Conservation (phyloP, 2,888 invertebrate genomes). For the Anodontia alba region DNA sequence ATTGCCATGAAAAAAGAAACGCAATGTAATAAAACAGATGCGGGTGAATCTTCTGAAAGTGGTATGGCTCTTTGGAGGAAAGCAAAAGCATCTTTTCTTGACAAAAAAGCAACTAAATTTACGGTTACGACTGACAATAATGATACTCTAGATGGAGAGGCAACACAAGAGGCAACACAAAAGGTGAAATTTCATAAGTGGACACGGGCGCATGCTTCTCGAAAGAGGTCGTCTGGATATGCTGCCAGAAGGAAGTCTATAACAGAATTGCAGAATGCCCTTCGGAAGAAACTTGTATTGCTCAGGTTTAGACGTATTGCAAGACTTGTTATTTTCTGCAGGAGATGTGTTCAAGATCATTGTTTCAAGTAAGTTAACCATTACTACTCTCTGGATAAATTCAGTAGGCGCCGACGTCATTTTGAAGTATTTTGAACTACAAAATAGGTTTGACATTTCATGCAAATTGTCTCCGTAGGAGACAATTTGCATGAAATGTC, state of each 20-base stretch:
- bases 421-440: too few relatives aligned
- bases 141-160: not conserved
- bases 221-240: not conserved
- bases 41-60: constrained; percentile 19
- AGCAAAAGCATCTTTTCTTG: not conserved
- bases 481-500: too few relatives aligned
- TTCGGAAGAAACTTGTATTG: constrained; percentile 33
- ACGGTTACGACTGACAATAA: not conserved
- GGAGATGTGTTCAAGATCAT: constrained; percentile 58
- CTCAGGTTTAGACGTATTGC: constrained; percentile 48
- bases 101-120: not conserved
- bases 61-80: constrained; percentile 24
- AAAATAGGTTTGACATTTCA: too few relatives aligned
- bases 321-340: constrained; percentile 60
- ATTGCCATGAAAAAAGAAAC: not conserved
- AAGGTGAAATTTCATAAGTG: not conserved
- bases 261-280: constrained; percentile 26
- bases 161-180: not conserved
- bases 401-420: too few relatives aligned
- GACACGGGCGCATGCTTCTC: not conserved
- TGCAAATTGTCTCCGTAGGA: too few relatives aligned
- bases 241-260: constrained; percentile 17
- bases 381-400: too few relatives aligned
- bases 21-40: not conserved
- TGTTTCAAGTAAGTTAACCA: constrained; percentile 60